Base-by-base conservation (phyloP, 2,797 vertebrate genomes). In the Sciaenops ocellatus region DNA sequence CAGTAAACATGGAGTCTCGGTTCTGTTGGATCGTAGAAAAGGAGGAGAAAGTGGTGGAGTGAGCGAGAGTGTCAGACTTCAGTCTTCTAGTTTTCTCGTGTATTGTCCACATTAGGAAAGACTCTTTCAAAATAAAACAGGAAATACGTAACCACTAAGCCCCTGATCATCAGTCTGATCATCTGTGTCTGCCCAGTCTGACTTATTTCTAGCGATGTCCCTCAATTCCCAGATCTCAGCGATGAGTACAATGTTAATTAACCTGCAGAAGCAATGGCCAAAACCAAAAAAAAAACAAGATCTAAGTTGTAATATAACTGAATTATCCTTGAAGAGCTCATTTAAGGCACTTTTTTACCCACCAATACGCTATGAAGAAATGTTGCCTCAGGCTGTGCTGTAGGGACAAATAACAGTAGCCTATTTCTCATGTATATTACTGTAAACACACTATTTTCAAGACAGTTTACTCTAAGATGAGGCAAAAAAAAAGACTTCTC, bases 381-480 rank as follows among this genome's bases (percentile, higher is more conserved):
- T 57, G n/a, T 28, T 26, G 57, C 70, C 74, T 55, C 54, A 22
- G 63, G 73, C 73, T n/a, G 41, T 56, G 60, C 80, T 67, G 70
- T 12, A 78, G 75, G 75, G 72, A 59, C 50, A 59, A 51, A 64
- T 34, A 66, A 52, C 38, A 41, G 48, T 12, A 17, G 56, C 44
- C 73, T 66, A 50, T 34, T 77, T 78, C 66, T 65, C 20, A 68
- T 76, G 61, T 51, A 42, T 44, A 15, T 67, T 28, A 17, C 16
- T n/a, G 44, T 54, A 42, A 62, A 72, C 28, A 63, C 51, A 64
- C 15, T 46, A 66, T 79, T 41, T 84, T 46, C 28, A 48, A 47
- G 54, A 82, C 51, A n/a, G 15, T 41, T 26, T 66, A 5, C 24
- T 50, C n/a, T 18, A 22, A 70, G 60, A 46, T 62, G 15, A 67